Conservation (phyloP, 2,797 vertebrate genomes). For the Manis javanica region DNA sequence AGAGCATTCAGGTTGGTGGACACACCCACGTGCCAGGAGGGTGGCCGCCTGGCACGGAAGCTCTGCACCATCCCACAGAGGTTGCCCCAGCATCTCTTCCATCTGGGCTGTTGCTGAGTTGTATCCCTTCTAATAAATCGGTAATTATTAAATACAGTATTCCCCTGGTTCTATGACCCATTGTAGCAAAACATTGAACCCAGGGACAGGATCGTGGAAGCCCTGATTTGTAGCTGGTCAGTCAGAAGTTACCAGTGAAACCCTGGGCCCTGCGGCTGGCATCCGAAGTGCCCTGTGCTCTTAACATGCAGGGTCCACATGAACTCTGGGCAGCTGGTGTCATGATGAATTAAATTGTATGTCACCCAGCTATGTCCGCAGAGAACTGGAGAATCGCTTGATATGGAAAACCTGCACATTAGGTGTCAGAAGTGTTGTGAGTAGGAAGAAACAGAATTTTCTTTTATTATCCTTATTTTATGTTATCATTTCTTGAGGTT, state of each 20-base stretch:
- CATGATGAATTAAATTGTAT: neutral
- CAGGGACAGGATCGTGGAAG: neutral
- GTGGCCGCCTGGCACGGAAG: neutral
- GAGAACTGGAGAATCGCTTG: neutral
- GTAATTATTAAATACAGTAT: neutral
- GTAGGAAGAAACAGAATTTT: neutral
- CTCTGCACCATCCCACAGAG: neutral
- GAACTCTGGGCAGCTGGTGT: neutral
- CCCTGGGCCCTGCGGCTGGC: neutral
- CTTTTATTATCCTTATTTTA: neutral
- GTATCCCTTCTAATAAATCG: neutral
- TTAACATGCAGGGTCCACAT: neutral
- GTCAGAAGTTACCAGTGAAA: neutral
- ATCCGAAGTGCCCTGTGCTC: neutral
- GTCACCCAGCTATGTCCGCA: neutral
- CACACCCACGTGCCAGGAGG: neutral
- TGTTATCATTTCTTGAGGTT: neutral
- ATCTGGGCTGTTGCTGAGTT: neutral
- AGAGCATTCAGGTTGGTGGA: neutral
- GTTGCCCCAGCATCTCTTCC: neutral
- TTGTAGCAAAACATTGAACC: neutral
- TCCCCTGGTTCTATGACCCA: neutral
- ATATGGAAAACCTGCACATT: neutral
- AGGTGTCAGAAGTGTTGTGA: neutral
- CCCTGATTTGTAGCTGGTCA: neutral